Percentiles rank a stretch among this genome's conserved stretches.
Conservation (phyloP, 1,140 invertebrate genomes). For the Brachionus calyciflorus region DNA sequence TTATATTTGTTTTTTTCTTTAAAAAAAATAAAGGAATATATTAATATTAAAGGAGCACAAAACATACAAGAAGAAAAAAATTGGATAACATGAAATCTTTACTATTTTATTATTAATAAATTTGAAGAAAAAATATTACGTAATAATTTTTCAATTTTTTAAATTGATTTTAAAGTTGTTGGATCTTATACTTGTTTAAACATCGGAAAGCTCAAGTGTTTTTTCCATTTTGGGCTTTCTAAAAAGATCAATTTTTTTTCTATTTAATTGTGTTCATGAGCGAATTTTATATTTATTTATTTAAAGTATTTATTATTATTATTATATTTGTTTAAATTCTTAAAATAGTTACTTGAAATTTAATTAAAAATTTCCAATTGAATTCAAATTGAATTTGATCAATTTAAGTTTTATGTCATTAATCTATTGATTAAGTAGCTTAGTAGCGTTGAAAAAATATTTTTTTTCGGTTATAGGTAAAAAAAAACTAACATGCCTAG, state of each 20-base stretch:
- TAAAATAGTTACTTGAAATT: slow-evolving; percentile 37
- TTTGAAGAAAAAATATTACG: slow-evolving; percentile 13
- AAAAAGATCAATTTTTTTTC: slow-evolving; percentile 13
- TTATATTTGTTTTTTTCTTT: too few relatives aligned
- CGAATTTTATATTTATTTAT: slow-evolving; percentile 19
- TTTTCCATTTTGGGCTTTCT: not conserved
- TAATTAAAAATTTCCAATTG: slow-evolving; percentile 36
- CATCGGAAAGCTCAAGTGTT: not conserved
- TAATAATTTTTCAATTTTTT: slow-evolving; percentile 11
- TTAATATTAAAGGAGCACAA: not conserved
- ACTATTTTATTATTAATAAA: not conserved
- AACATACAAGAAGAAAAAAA: not conserved
- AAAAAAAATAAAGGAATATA: too few relatives aligned
- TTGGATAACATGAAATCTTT: slow-evolving; percentile 37
- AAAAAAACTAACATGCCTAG: too few relatives aligned
- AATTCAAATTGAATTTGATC: slow-evolving; percentile 3
- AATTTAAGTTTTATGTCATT: not conserved
- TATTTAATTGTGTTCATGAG: not conserved
- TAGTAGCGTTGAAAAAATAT: too few relatives aligned
- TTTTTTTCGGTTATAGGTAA: too few relatives aligned
- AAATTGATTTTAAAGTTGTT: slow-evolving; percentile 14
- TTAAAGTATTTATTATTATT: slow-evolving; percentile 5
- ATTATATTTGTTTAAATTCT: slow-evolving; percentile 36
- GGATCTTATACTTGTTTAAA: too few relatives aligned
- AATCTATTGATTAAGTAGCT: slow-evolving; percentile 7